These are phyloP conservation scores for Leptinotarsa tumamoca DNA, from an alignment of 2,888 invertebrate species.

Conservation along the genomic window DNA sequence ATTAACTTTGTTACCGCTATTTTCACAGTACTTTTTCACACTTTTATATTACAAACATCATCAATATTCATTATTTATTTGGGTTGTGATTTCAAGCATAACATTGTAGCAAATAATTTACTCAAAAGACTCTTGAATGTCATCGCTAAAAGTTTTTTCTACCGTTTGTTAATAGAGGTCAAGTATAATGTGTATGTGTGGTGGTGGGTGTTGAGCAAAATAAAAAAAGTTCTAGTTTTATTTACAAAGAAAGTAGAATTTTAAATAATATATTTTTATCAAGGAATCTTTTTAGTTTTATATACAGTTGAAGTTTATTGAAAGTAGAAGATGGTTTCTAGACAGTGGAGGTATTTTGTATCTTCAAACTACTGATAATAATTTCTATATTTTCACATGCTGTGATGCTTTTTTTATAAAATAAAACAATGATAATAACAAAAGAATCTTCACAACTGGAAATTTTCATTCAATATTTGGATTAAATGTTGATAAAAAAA, in stretches of 20 bases:
- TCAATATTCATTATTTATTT: too few species aligned
- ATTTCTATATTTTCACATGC: slow-evolving; percentile 38
- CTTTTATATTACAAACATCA: too few species aligned
- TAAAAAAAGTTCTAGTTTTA: slow-evolving; percentile 42
- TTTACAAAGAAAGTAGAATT: slow-evolving; percentile 38
- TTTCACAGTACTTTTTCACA: too few species aligned
- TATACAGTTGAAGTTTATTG: slow-evolving; percentile 27
- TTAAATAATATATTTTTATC: slow-evolving; percentile 14
- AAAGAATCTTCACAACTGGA: slow-evolving; percentile 30
- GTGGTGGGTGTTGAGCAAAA: slow-evolving; percentile 43
- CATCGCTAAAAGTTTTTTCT: too few species aligned
- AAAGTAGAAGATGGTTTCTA: slow-evolving; percentile 29
- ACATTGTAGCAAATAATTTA: too few species aligned
- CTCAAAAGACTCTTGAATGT: too few species aligned
- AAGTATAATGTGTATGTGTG: slow-evolving; percentile 19
- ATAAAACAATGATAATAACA: slow-evolving; percentile 23
- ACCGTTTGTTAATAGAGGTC: slow-evolving; percentile 17
- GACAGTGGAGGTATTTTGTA: slow-evolving; percentile 13
- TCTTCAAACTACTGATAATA: slow-evolving; percentile 31
- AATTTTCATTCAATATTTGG: slow-evolving; percentile 34
- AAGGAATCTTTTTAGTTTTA: neutral
- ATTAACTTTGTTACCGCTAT: too few species aligned
- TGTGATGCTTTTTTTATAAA: slow-evolving; percentile 30
- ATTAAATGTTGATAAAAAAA: slow-evolving; percentile 8
- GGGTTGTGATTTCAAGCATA: too few species aligned